Evolutionary conservation across 2,113 vertebrate genomes (phyloP), one percentile per base, ranked within the genome.

Genomic region (Saccopteryx bilineata): DNA sequence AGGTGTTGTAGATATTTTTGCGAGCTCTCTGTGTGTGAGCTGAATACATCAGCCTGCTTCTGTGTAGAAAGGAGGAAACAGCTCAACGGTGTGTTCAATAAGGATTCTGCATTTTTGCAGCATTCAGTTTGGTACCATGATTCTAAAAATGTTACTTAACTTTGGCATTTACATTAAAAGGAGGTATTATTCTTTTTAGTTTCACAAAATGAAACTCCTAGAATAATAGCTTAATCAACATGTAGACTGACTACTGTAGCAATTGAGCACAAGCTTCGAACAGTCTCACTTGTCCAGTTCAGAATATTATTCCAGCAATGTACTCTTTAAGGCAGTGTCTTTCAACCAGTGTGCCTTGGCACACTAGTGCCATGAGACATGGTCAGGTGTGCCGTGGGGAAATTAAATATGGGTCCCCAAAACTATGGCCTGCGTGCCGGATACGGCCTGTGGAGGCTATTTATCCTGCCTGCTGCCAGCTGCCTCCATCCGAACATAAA

Each of bases 41-140:
- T 26, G 79, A 96, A 97, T 97, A 94, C 19, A 69, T 94, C 81
- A 92, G 28, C 17, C 56, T 97, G 81, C 63, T 52, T 85, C 4
- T 92, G 71, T 72, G 31, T 1, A 52, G 65, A 84, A 96, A 23
- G 76, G 3, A 95, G 11, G 8, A 93, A 98, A 97, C 9, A 91
- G 13, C 79, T 94, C 93, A 93, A 90, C 61, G 76, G 83, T 78
- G 5, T 18, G n/a, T 80, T 91, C 87, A 96, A 50, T 66, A 89
- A 91, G 87, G 60, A 9, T 71, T 7, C 56, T 74, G 61, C 17
- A 84, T 97, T 96, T 90, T 90, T 89, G 19, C 60, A 90, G 91
- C 75, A 96, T 90, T 96, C 69, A 82, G 12, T 85, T 96, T 95
- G 74, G 28, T 95, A 18, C 81, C 94, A 76, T 48, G 33, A 23